Evolutionary conservation across 2,113 vertebrate species (phyloP), one percentile per base, ranked within the genome.

Genomic region (Bufo gargarizans): DNA sequence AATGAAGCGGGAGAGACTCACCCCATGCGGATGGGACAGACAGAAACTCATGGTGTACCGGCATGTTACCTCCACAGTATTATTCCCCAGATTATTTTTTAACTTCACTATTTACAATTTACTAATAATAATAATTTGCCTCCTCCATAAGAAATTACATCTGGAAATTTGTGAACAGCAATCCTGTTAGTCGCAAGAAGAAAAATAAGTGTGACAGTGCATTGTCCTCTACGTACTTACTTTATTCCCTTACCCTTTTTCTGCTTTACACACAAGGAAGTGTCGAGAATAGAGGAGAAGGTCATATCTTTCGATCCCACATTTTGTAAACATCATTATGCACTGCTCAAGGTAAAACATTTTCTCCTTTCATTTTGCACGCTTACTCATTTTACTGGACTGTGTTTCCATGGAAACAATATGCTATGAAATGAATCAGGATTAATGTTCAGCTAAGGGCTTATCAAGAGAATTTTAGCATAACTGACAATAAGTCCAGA

Each of bases 371-470:
- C 59, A 76, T 85, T 85, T 76, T 47, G 22, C 72, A 14, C 76
- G 74, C 69, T 59, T 71, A 45, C 45, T 86, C 76, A 80, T 87
- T 87, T 80, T 80, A 19, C 77, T 80, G 50, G 86, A 50, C 22
- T 80, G 47, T 71, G 86, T 87, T 87, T 76, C 86, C 79, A 65
- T 87, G 86, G 86, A 80, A 87, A 87, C 86, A 80, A 67, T 49
- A 87, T 87, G 59, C 86, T 87, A 80, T 71, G 77, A 87, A 87
- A 87, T 71, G 61, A 87, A 87, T 80, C 49, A 80, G 86, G 61
- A 87, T 69, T 87, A 67, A 87, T 80, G 77, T 45, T 69, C 77
- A 58, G 77, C 86, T 80, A 87, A 87, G 80, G 63, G 86, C 59
- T 86, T 86, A 86, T 78, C 43, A 65, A 61, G 74, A 55, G 53